Evolutionary conservation across 2,113 vertebrate species (phyloP).

Genomic region (Paralichthys olivaceus): DNA sequence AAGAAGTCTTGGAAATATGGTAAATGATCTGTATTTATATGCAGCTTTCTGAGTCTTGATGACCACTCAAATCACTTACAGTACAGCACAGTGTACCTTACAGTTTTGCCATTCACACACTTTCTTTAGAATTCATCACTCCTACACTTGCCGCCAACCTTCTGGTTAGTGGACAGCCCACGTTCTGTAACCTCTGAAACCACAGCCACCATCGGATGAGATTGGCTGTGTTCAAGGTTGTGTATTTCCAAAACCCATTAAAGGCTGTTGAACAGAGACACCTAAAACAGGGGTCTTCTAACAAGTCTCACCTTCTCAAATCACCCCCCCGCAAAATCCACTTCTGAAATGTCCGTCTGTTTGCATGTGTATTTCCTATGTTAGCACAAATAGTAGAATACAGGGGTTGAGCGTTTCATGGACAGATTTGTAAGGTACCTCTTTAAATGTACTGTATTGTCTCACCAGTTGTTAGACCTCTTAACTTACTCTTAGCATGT

Average conservation of each 20-base stretch:
- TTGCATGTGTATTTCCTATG: not conserved
- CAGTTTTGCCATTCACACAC: no score
- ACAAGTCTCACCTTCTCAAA: not conserved
- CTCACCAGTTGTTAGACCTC: not conserved
- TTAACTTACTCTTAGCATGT: slow-evolving; percentile 11
- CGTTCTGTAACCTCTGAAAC: no score
- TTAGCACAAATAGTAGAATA: not conserved
- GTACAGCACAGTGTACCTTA: no score
- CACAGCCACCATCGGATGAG: no score
- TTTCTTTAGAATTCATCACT: no score
- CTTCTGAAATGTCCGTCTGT: not conserved
- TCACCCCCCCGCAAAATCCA: not conserved
- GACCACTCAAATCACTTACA: no score
- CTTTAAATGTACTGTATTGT: not conserved
- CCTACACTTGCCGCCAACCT: no score
- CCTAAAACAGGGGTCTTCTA: not conserved
- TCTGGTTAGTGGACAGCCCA: no score
- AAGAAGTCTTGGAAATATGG: not conserved
- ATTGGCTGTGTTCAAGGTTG: no score
- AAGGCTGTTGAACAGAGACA: not conserved
- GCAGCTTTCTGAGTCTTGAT: no score
- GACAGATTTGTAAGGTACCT: not conserved
- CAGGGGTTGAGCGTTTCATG: not conserved
- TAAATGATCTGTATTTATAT: no score
- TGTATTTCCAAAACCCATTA: no score